Conservation (phyloP, 1,140 invertebrate genomes). For the Aphelenchoides fujianensis region DNA sequence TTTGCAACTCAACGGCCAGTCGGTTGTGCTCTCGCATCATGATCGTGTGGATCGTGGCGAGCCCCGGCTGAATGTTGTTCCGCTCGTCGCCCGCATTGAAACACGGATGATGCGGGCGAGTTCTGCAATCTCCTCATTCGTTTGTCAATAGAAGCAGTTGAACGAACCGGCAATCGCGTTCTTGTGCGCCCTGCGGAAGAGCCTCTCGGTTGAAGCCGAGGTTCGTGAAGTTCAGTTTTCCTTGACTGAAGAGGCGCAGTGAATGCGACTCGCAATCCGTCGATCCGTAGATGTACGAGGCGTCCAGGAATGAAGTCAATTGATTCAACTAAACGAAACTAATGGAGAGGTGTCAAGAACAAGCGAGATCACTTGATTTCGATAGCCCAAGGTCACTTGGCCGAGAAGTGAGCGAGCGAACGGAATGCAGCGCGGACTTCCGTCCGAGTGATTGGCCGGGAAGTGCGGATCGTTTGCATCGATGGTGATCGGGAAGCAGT, state of each 20-base stretch:
- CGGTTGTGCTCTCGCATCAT: slow-evolving; percentile 71
- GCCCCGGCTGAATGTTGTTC: slow-evolving; percentile 62
- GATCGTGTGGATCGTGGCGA: slow-evolving; percentile 80
- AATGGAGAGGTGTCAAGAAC: no score
- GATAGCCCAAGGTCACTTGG: slow-evolving; percentile 71
- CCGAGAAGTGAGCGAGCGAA: slow-evolving; percentile 87
- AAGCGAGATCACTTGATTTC: slow-evolving; percentile 45
- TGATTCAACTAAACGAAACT: slow-evolving; percentile 65
- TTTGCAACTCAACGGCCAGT: slow-evolving; percentile 63
- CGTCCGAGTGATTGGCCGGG: slow-evolving; percentile 70
- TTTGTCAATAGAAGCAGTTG: not conserved
- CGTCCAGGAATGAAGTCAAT: slow-evolving; percentile 79
- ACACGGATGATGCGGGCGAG: slow-evolving; percentile 45
- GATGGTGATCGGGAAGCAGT: slow-evolving; percentile 68
- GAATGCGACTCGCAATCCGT: slow-evolving; percentile 74
- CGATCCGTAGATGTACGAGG: slow-evolving; percentile 77
- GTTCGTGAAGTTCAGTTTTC: slow-evolving; percentile 60
- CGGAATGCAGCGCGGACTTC: slow-evolving; percentile 79
- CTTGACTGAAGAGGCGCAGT: slow-evolving; percentile 67
- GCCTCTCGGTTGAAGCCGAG: slow-evolving; percentile 58
- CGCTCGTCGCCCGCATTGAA: slow-evolving; percentile 62
- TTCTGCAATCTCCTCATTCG: slow-evolving; percentile 24
- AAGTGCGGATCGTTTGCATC: slow-evolving; percentile 68
- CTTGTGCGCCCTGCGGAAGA: slow-evolving; percentile 58
- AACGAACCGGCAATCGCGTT: slow-evolving; percentile 52